Evolutionary conservation across 64 coral and sea anemone species (phyloP).

Genomic region (Actinia tenebrosa): DNA sequence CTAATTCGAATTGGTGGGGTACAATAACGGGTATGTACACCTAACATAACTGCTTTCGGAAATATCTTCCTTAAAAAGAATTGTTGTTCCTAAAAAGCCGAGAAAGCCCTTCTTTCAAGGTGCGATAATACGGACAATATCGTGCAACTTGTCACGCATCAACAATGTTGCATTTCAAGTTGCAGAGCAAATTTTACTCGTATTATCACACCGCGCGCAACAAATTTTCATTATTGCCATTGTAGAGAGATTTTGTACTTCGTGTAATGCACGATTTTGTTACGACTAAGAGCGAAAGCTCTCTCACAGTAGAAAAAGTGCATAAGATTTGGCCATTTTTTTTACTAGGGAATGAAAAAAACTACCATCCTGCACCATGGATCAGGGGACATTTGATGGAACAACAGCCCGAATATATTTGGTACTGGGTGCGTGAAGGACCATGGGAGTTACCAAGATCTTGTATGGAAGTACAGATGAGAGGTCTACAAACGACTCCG

Average conservation of each 20-base stretch:
- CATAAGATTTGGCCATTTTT: neutral
- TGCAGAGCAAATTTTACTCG: no score
- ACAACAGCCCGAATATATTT: constrained; percentile 51
- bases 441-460: constrained; percentile 47
- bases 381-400: constrained; percentile 42
- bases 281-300: no score
- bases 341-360: constrained; percentile 29
- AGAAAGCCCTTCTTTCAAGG: no score
- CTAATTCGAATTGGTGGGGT: constrained; percentile 46
- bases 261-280: no score
- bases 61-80: neutral
- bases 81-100: neutral
- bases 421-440: constrained; percentile 91
- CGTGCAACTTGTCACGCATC: no score
- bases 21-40: constrained; percentile 54
- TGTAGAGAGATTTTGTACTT: no score
- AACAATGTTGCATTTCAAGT: no score
- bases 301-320: no score
- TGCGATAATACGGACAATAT: no score
- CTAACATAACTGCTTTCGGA: neutral
- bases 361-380: constrained; percentile 74
- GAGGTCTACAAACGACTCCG: constrained; percentile 24
- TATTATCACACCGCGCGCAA: no score
- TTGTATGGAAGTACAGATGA: constrained; percentile 59
- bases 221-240: no score